Base-by-base conservation (phyloP, 1,140 invertebrate species). In the Drosophila subobscura region DNA sequence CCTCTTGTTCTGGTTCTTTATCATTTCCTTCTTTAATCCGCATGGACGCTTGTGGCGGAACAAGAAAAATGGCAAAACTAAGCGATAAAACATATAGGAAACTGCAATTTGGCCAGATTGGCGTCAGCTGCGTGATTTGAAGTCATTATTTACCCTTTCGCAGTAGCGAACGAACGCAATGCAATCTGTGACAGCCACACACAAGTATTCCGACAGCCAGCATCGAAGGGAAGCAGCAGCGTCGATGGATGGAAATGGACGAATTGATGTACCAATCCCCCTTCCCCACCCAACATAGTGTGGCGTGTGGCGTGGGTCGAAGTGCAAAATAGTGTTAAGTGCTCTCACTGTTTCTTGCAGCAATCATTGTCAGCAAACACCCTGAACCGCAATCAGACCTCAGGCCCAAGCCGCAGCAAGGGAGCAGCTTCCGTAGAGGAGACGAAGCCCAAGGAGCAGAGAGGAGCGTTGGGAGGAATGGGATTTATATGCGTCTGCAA, bases 321-420 rank as follows among this genome's bases (percentile, higher is more conserved):
- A 74, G 61, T 60, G 71, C 61, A 86, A 77, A 64, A 77, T 70
- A 85, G 80, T 85, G 81, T 88, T 88, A 86, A 86, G 81, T 86
- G 81, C 81, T 85, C 72, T 77, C 77, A 72, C 65, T 71, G 76
- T 67, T 84, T 61, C 72, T 88, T 78, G 78, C 83, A 81, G 77
- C 83, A 81, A 85, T 86, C 83, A 86, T 86, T 86, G 81, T 88
- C 83, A 86, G 83, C 77, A 74, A 74, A 79, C 68, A 80, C 47
- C 60, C 66, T 49, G 61, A 64, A 65, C 73, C 79, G 60, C 73
- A 77, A 73, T 57, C 65, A 71, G 44, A 51, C 56, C 64, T 44
- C 73, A 57, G 60, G 44, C 33, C 33, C 33, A 37, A 44, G 45
- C 41, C 42, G 37, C 40, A 44, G 27, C 7, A 33, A 10, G 29